These are phyloP conservation scores for Liolophura sinensis DNA, from an alignment of 1,140 invertebrate genomes.

Conservation along the genomic window DNA sequence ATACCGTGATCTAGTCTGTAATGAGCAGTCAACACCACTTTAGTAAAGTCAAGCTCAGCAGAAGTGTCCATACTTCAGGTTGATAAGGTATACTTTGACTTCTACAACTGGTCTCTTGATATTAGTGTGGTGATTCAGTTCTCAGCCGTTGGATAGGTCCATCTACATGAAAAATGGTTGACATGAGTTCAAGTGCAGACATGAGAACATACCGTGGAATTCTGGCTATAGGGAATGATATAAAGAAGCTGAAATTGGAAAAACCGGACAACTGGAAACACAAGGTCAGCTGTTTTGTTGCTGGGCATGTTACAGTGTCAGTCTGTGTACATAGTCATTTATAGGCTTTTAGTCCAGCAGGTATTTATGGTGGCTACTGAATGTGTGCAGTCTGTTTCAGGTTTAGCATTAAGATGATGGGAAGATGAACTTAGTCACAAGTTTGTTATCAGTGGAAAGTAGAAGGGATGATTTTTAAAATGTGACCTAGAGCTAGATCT, in stretches of 20 bases:
- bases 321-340: too few relatives aligned
- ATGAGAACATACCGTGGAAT: conserved; percentile 3
- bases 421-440: too few relatives aligned
- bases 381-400: too few relatives aligned
- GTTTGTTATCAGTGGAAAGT: too few relatives aligned
- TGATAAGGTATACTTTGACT: not conserved
- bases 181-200: not conserved
- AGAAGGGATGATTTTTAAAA: too few relatives aligned
- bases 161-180: not conserved
- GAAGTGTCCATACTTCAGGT: not conserved
- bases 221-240: conserved; percentile 12
- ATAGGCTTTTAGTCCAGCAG: too few relatives aligned
- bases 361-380: too few relatives aligned
- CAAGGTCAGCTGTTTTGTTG: too few relatives aligned
- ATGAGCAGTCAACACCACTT: not conserved
- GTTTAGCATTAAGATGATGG: too few relatives aligned
- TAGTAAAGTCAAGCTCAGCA: not conserved
- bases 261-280: conserved; percentile 10
- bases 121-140: not conserved
- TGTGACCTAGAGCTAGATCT: too few relatives aligned
- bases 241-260: conserved; percentile 23
- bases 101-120: not conserved
- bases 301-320: too few relatives aligned
- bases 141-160: not conserved
- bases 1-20: not conserved